Percentiles rank a stretch among this genome's conserved stretches.
Evolutionary conservation across 2,888 invertebrate species (phyloP).

Genomic region (Andrena flavipes): DNA sequence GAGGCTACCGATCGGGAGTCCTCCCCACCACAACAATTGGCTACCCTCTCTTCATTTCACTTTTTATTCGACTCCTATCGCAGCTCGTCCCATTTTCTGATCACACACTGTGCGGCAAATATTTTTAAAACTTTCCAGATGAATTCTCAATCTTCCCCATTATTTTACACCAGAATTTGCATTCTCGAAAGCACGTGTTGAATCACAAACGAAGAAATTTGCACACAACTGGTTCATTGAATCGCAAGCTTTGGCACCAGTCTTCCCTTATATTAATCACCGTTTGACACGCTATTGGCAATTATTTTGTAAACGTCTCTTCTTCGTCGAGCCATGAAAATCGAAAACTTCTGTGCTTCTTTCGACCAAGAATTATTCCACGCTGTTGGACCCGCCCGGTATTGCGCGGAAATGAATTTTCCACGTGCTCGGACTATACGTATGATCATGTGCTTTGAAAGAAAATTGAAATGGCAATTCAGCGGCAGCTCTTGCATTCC

Average conservation of each 20-base stretch:
- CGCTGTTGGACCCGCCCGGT: background rate
- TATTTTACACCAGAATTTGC: background rate
- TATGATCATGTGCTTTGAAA: conserved; percentile 4
- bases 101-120: background rate
- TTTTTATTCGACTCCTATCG: background rate
- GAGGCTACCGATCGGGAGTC: too few species aligned
- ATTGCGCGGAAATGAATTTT: background rate
- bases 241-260: conserved; percentile 29
- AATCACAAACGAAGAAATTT: background rate
- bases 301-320: conserved; percentile 41
- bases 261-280: conserved; percentile 36
- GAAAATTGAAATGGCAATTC: background rate
- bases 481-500: conserved; percentile 52
- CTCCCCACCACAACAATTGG: too few species aligned
- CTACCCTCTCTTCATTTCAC: too few species aligned
- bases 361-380: background rate
- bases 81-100: background rate
- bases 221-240: conserved; percentile 8
- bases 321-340: background rate
- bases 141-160: background rate
- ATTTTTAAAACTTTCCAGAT: background rate
- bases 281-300: conserved; percentile 52
- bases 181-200: background rate
- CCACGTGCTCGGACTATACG: conserved; percentile 4
- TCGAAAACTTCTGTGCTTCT: background rate